Base-by-base conservation (phyloP, 1,140 invertebrate genomes). In the Calliphora vicina region DNA sequence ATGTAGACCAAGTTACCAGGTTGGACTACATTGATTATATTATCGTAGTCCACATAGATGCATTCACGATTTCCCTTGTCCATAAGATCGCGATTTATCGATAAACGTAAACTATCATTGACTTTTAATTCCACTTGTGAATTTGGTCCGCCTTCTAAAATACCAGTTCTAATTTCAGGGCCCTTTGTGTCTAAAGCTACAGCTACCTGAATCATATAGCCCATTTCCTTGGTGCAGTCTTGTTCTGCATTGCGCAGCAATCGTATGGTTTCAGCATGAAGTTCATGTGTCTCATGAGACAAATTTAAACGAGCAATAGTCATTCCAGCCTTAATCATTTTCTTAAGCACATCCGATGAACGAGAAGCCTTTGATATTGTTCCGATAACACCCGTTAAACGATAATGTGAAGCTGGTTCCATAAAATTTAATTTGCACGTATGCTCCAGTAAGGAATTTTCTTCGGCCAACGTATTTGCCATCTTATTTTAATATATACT, bases 311-410 rank as follows among this genome's bases (percentile, higher is more conserved):
- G 94, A 13, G 97, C 98, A 83, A 99, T 95, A 86, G 99, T 99
- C 98, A 99, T 99, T 1, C 99, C 99, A 2, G 96, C 96, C 84
- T 96, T 94, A 87, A 99, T 98, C 96, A 99, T 98, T 85, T 98
- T 93, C 86, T 97, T 94, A 15, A 99, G 90, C 84, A 94, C 95
- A 23, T 94, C 94, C 0, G 96, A 94, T 67, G 95, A 93, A 27
- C 94, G 92, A n/a, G 97, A 98, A 0, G 95, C 96, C 3, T 98
- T 98, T 12, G 98, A 98, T 29, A 89, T 84, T 0, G 88, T 88
- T 91, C 98, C 99, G 87, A 99, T 97, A 84, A 99, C 99, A 25
- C 98, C 97, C 2, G 97, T 97, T 13, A 98, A 94, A 83, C 98
- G 93, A 2, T 95, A 93, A 86, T 93, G 94, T 1, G 94, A 93